These are phyloP conservation scores for Drosophila lacertosa DNA, from an alignment of 1,140 invertebrate species.

Conservation along the genomic window DNA sequence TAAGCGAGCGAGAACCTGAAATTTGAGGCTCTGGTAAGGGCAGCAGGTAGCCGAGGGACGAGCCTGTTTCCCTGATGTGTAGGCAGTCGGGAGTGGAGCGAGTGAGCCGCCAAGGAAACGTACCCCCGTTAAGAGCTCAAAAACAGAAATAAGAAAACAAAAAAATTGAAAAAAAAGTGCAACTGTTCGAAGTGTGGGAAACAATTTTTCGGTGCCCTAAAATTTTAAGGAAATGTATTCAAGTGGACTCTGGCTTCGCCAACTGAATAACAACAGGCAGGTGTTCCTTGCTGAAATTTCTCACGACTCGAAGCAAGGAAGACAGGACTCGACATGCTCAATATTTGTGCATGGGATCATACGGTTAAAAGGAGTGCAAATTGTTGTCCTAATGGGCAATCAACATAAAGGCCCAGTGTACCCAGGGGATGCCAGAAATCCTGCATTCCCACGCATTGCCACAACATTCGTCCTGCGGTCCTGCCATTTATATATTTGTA, in stretches of 20 bases:
- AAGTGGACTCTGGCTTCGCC: constrained; percentile 55
- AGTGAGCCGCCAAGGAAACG: constrained; percentile 65
- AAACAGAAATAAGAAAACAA: background rate
- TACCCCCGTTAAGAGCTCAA: constrained; percentile 32
- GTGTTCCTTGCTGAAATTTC: constrained; percentile 82
- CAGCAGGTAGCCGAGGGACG: constrained; percentile 58
- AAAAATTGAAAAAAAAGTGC: constrained; percentile 54
- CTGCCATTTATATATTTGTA: constrained; percentile 65
- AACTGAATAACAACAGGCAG: constrained; percentile 71
- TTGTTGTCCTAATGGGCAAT: constrained; percentile 81
- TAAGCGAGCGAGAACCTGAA: constrained; percentile 69
- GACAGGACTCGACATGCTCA: constrained; percentile 47
- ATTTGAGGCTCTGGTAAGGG: constrained; percentile 61
- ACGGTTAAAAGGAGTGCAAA: constrained; percentile 75
- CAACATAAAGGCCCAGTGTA: constrained; percentile 62
- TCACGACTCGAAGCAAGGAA: constrained; percentile 75
- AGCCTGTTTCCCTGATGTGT: constrained; percentile 34
- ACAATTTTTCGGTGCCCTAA: constrained; percentile 78
- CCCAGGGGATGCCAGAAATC: constrained; percentile 5
- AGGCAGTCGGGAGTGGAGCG: constrained; percentile 36
- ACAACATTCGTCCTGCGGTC: constrained; percentile 69
- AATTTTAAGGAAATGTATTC: constrained; percentile 81
- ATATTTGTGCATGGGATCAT: constrained; percentile 41
- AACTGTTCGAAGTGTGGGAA: constrained; percentile 83
- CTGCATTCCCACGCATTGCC: constrained; percentile 70